Base-by-base conservation (phyloP, 2,113 vertebrate genomes). In the Myocastor coypus region DNA sequence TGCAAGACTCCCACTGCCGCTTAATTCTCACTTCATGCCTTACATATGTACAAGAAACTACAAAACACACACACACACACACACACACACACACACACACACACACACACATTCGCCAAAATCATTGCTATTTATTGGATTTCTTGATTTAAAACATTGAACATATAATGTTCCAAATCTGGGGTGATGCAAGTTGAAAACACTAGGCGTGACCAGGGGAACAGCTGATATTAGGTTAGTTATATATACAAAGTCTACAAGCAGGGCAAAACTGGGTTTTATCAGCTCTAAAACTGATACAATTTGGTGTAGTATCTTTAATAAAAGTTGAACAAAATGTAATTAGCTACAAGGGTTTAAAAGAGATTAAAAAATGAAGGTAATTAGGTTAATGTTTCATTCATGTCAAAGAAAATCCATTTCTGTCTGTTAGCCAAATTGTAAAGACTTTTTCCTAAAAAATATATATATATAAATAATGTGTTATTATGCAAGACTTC, bases 141-240 rank as follows among this genome's bases (percentile, higher is more conserved):
- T 84, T 96, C 78, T 94, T 69, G 10, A 83, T 13, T 13, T 94
- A 96, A 94, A 89, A 2, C 28, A 89, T 3, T 69, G 34, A 91
- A 55, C 16, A 3, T n/a, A 37, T 40, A 68, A 12, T 84, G 7
- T 83, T 68, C 14, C 26, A 93, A 80, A 75, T 81, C 8, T 86
- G 50, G 32, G 9, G 24, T 78, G 13, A 61, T 19, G 3, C 9
- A 89, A 42, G 26, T n/a, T 89, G 46, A 88, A 71, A 6, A 80
- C 71, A 77, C 28, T 88, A 4, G 5, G 13, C 66, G 6, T 92
- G 46, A 26, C 28, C 63, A n/a, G 40, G 5, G 19, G 5, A 19
- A 32, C 0, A 50, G 19, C 19, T 78, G 16, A 37, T 24, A 28
- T 0, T 46, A 42, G 17, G 3, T 64, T 42, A 40, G 37, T 82